Evolutionary conservation across 2,113 vertebrate genomes (phyloP), one percentile per base, ranked within the genome.

Genomic region (Motacilla alba): DNA sequence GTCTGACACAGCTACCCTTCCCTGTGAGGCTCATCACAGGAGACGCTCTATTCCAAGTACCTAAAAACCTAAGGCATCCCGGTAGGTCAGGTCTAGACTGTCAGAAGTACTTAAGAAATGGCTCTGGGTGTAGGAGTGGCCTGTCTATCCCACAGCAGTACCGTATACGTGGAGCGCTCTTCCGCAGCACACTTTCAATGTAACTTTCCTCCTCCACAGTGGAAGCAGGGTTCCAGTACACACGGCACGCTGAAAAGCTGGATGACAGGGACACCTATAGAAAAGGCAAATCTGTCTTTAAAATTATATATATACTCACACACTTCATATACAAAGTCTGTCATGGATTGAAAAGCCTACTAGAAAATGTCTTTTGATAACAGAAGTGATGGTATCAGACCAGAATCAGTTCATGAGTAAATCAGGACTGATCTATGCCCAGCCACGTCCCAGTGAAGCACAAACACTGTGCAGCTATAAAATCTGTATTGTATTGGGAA

Each of bases 221-320:
- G 11, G 97, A 80, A 41, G 91, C 85, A 4, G 97, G 96, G 93
- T 95, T 98, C 99, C 99, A 99, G 91, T 98, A 99, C 10, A 98
- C 95, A 10, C 98, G 98, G 80, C 98, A 99, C 0, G 93, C 94
- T 13, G 98, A 98, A 67, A 98, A 98, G 95, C 98, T 98, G 52
- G 96, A 85, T 18, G 98, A 87, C 82, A 99, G 69, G 35, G 98
- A 98, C 31, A 98, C 98, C 99, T 99, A 89, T 10, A 74, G 31
- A 90, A 90, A 58, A 63, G 33, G 30, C 23, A 89, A 55, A 64
- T 1, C 2, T 46, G 33, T 66, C 35, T 73, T 83, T 70, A 50
- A 69, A 73, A 67, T 47, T 5, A 21, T 22, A 17, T 17, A 41
- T 2, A 37, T 0, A 47, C 17, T 55, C 18, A 49, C 13, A 52